Conservation (phyloP, 53 echinoderm and acorn worm genomes). For the Echinarachnius parma region DNA sequence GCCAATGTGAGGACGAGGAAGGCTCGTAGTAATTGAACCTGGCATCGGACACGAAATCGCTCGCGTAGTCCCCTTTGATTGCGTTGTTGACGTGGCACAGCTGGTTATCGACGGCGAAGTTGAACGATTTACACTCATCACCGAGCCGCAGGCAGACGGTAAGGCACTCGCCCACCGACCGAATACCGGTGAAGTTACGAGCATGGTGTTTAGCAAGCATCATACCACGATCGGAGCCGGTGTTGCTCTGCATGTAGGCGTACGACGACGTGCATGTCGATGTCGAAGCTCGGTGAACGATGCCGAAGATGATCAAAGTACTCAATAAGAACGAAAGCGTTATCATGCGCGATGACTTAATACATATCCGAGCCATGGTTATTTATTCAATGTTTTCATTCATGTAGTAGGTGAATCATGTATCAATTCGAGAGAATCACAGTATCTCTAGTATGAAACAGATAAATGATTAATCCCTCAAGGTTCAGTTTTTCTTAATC, state of each 20-base stretch:
- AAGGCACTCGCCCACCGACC: constrained; percentile 54
- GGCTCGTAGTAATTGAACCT: constrained; percentile 67
- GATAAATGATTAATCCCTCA: too few species aligned
- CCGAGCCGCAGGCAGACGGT: constrained; percentile 54
- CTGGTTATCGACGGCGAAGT: constrained; percentile 48
- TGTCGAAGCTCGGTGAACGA: too few species aligned
- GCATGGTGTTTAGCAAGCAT: constrained; percentile 50
- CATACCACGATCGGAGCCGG: constrained; percentile 21
- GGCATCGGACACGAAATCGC: constrained; percentile 55
- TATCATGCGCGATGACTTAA: too few species aligned
- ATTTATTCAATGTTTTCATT: too few species aligned
- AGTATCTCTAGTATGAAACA: too few species aligned
- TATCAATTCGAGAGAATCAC: too few species aligned
- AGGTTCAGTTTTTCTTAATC: too few species aligned
- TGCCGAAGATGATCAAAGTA: neutral
- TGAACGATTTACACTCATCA: constrained; percentile 58
- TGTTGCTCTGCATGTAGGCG: constrained; percentile 34
- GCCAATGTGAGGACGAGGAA: constrained; percentile 61
- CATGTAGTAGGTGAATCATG: too few species aligned
- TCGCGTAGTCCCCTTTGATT: constrained; percentile 46
- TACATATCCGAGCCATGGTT: too few species aligned
- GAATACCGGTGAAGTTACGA: constrained; percentile 54
- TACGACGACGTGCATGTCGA: constrained; percentile 13
- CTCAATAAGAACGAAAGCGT: too few species aligned
- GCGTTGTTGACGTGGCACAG: constrained; percentile 71